A percentile compares a stretch with the other conserved stretches of the same genome.
phyloP scores from a whole-genome alignment of 2,797 vertebrate species.

The Melanotaenia parkinsoni region DNA sequence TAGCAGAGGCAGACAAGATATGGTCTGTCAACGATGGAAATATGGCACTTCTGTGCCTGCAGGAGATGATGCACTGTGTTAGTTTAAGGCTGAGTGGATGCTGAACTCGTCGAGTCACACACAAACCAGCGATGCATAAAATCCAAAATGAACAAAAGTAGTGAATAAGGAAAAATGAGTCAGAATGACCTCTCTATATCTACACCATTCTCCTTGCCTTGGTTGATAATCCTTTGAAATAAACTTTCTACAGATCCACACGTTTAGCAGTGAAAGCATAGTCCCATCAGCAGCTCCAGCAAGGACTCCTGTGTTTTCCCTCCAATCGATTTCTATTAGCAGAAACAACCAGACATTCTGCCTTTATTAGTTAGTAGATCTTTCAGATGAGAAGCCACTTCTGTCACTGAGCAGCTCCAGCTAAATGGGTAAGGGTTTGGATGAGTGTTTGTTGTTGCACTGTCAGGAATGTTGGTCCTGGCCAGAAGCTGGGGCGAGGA shows the following conservation, averaged over 20 bases:
- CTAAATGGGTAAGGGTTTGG: constrained; percentile 37
- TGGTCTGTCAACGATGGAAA: constrained; percentile 18
- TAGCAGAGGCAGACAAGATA: constrained; percentile 31
- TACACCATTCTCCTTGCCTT: constrained; percentile 27
- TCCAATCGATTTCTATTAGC: constrained; percentile 52
- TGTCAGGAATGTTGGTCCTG: constrained; percentile 39
- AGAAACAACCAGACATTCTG: constrained; percentile 42
- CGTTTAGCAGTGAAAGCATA: constrained; percentile 19
- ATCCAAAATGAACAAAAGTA: constrained; percentile 14
- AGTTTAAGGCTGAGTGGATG: constrained; percentile 46
- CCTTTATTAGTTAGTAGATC: constrained; percentile 45
- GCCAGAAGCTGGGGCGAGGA: constrained; percentile 48
- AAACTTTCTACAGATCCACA: constrained; percentile 27
- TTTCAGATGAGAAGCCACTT: constrained; percentile 48
- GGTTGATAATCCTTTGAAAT: constrained; percentile 6
- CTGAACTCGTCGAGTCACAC: constrained; percentile 60
- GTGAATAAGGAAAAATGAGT: constrained; percentile 7
- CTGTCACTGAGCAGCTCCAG: constrained; percentile 33
- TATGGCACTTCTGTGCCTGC: constrained; percentile 28
- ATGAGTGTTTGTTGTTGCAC: constrained; percentile 38
- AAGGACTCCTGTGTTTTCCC: constrained; percentile 23
- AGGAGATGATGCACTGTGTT: constrained; percentile 40
- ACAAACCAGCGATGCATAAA: constrained; percentile 44
- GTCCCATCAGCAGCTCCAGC: constrained; percentile 30
- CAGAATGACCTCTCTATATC: neutral